Conservation (phyloP, 2,113 vertebrate genomes). For the Poeciliopsis occidentalis region DNA sequence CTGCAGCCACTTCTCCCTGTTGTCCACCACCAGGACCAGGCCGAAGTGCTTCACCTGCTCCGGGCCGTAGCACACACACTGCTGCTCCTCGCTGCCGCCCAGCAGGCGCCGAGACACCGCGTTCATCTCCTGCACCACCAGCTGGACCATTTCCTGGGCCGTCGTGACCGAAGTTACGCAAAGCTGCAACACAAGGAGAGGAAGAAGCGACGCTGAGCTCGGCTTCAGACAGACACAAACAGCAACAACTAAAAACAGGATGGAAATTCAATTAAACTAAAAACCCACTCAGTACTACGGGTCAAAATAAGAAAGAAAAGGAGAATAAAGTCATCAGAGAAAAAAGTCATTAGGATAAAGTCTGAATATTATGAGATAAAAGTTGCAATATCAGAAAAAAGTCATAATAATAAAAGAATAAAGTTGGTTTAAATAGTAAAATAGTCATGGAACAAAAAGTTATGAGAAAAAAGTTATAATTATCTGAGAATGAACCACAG, state of each 20-base stretch:
- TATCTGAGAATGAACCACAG: too few species aligned
- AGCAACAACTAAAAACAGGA: background rate
- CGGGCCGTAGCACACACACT: conserved; percentile 78
- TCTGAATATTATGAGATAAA: too few species aligned
- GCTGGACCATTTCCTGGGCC: conserved; percentile 84
- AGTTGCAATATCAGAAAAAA: too few species aligned
- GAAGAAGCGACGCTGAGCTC: background rate
- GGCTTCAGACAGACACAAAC: background rate
- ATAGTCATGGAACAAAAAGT: too few species aligned
- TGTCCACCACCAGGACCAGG: conserved; percentile 82
- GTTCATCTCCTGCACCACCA: conserved; percentile 91
- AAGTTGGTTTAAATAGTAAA: too few species aligned
- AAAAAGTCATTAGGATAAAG: too few species aligned
- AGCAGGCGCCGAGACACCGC: conserved; percentile 71
- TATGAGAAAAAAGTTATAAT: too few species aligned
- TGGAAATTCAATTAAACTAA: too few species aligned
- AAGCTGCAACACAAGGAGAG: conserved; percentile 73
- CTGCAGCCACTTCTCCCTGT: conserved; percentile 87
- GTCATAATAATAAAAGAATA: too few species aligned
- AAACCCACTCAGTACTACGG: too few species aligned
- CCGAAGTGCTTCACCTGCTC: conserved; percentile 89
- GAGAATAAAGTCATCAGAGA: too few species aligned
- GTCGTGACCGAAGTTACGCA: conserved; percentile 83
- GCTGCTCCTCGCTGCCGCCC: conserved; percentile 61
- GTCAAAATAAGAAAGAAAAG: too few species aligned